Percentiles rank a stretch among this genome's conserved stretches.
phyloP scores from a whole-genome alignment of 2,113 vertebrate genomes.

The Struthidea cinerea region DNA sequence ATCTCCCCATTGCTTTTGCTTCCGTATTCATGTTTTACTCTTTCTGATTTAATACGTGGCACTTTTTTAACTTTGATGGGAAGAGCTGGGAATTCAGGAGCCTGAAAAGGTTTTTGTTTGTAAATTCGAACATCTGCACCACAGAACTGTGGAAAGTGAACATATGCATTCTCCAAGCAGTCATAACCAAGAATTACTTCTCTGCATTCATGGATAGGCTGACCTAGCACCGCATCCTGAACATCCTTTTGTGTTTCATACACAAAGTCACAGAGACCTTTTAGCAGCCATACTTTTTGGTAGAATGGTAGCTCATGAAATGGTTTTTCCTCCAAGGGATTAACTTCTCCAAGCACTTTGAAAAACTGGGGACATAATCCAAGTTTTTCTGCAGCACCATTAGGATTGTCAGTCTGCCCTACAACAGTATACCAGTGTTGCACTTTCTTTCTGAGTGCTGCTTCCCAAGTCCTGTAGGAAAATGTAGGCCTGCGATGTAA shows the following conservation, averaged over 20 bases:
- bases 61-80: slow-evolving; percentile 77
- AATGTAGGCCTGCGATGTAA: slow-evolving; percentile 87
- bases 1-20: slow-evolving; percentile 67
- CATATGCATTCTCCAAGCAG: slow-evolving; percentile 88
- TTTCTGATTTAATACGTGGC: slow-evolving; percentile 67
- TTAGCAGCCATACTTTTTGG: slow-evolving; percentile 93
- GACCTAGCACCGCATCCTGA: slow-evolving; percentile 90
- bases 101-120: slow-evolving; percentile 86
- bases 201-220: slow-evolving; percentile 96
- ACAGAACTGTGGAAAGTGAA: slow-evolving; percentile 98
- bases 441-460: slow-evolving; percentile 86
- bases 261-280: slow-evolving; percentile 93
- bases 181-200: slow-evolving; percentile 98
- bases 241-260: slow-evolving; percentile 96
- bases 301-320: slow-evolving; percentile 91
- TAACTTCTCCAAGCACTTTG: slow-evolving; percentile 83
- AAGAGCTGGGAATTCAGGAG: slow-evolving; percentile 82
- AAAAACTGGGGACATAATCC: slow-evolving; percentile 93
- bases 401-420: slow-evolving; percentile 81
- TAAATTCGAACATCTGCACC: slow-evolving; percentile 96
- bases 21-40: slow-evolving; percentile 61
- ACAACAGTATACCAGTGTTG: slow-evolving; percentile 87
- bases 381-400: slow-evolving; percentile 83
- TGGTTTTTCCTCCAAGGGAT: slow-evolving; percentile 85
- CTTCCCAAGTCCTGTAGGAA: slow-evolving; percentile 91